Conservation (phyloP, 2,113 vertebrate species). For the Hoplias malabaricus region DNA sequence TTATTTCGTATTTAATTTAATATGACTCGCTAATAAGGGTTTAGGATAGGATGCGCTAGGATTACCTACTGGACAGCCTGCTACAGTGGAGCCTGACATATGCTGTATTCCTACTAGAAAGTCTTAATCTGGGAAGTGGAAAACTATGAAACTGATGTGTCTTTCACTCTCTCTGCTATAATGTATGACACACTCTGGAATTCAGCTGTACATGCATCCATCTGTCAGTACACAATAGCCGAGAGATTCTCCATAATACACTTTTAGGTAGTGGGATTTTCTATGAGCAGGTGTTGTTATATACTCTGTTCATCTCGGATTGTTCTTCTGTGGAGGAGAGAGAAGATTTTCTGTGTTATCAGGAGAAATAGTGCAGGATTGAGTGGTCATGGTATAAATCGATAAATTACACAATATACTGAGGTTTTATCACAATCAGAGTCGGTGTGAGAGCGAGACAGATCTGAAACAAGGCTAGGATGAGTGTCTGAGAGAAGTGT, state of each 20-base stretch:
- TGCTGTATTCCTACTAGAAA: too few species aligned
- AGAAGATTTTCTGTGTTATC: background rate
- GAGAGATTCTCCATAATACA: too few species aligned
- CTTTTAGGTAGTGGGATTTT: background rate
- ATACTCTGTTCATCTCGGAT: background rate
- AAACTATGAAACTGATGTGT: too few species aligned
- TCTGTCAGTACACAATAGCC: too few species aligned
- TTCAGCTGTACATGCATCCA: too few species aligned
- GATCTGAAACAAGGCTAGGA: background rate
- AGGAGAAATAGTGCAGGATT: background rate
- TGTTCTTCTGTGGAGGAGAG: background rate
- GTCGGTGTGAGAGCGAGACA: background rate
- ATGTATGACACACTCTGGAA: too few species aligned
- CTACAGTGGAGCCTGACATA: too few species aligned
- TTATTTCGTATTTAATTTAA: background rate
- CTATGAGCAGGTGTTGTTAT: background rate
- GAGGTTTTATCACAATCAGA: background rate
- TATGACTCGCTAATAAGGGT: background rate
- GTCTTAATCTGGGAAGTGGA: too few species aligned
- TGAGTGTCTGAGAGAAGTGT: background rate
- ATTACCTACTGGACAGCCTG: too few species aligned
- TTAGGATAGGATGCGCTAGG: too few species aligned
- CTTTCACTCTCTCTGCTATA: too few species aligned
- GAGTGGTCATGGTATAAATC: background rate
- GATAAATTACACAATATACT: background rate